Evolutionary conservation across 1,140 invertebrate genomes (phyloP).

Genomic region (Drosophila kepulauana): DNA sequence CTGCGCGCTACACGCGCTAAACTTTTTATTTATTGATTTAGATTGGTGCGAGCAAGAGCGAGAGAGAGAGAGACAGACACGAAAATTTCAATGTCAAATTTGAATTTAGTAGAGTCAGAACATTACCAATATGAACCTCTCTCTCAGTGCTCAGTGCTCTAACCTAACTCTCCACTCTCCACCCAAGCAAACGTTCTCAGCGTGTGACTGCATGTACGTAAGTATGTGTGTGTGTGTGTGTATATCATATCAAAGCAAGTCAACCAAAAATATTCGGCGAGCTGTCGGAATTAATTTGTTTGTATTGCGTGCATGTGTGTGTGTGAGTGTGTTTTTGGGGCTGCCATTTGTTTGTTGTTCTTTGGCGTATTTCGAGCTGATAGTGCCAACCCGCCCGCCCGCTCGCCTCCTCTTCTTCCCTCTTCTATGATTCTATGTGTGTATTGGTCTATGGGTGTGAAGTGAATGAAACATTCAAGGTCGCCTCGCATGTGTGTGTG

Average conservation of each 20-base stretch:
- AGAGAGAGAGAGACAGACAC: constrained; percentile 45
- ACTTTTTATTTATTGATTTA: constrained; percentile 68
- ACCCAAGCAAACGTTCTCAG: constrained; percentile 28
- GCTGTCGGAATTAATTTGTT: constrained; percentile 65
- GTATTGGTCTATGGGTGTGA: constrained; percentile 53
- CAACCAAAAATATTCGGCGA: constrained; percentile 49
- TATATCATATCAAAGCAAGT: constrained; percentile 50
- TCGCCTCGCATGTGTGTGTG: constrained; percentile 51
- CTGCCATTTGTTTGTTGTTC: constrained; percentile 67
- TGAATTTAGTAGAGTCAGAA: constrained; percentile 77
- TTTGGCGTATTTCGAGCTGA: constrained; percentile 78
- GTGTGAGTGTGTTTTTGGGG: constrained; percentile 43
- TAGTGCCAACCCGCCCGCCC: constrained; percentile 42
- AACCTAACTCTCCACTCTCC: constrained; percentile 8
- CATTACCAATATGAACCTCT: constrained; percentile 71
- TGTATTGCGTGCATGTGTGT: constrained; percentile 31
- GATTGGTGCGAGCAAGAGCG: constrained; percentile 49
- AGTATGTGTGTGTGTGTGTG: constrained; percentile 17
- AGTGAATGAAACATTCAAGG: constrained; percentile 83
- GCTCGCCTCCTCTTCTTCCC: constrained; percentile 4
- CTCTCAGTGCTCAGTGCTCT: constrained; percentile 18
- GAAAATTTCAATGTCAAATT: constrained; percentile 81
- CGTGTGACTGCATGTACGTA: neutral
- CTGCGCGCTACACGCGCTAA: constrained; percentile 56
- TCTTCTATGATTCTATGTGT: neutral